Evolutionary conservation across 2,797 vertebrate genomes (phyloP), one percentile per base, ranked within the genome.

Genomic region (Xerus rutilus): DNA sequence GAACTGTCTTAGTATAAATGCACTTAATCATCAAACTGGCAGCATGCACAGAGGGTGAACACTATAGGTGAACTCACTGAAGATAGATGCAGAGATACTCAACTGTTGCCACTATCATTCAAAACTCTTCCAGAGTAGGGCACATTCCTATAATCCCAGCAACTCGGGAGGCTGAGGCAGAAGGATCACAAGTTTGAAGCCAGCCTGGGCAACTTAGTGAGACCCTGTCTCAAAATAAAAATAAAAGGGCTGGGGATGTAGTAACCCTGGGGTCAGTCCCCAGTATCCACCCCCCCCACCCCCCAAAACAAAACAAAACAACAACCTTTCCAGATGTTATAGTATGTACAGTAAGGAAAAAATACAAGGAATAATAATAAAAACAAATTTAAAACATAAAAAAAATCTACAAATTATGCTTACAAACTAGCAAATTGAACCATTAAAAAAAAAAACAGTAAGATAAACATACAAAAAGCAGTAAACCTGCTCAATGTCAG

Each of bases 391-490:
- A 39, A 39, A 39, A 39, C 39, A 39, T 39, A 39, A 39, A 89
- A 57, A 57, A 10, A n/a, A 84, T 28, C 49, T 94, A 52, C n/a
- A 95, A 49, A 90, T 94, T 76, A 84, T 64, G n/a, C 30, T 86
- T 83, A 11, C 9, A 89, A 94, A 85, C 18, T 76, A 81, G 35
- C 70, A 89, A 81, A 89, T 92, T 43, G 43, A 97, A 54, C 47
- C 12, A 89, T 67, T 11, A 6, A 81, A 86, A 73, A 83, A 72
- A 4, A 90, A 67, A 57, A 64, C 45, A 45, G 25, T 59, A 92
- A 76, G 21, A 32, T 52, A 52, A 30, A 70, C 59, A 64, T 18
- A 59, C 18, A 73, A 91, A 78, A 87, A 64, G n/a, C 3, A 64
- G 30, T 86, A 72, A 43, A 73, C 57, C 77, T 73, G 54, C 47